Base-by-base conservation (phyloP, 2,797 vertebrate genomes). In the Tangara arthus region DNA sequence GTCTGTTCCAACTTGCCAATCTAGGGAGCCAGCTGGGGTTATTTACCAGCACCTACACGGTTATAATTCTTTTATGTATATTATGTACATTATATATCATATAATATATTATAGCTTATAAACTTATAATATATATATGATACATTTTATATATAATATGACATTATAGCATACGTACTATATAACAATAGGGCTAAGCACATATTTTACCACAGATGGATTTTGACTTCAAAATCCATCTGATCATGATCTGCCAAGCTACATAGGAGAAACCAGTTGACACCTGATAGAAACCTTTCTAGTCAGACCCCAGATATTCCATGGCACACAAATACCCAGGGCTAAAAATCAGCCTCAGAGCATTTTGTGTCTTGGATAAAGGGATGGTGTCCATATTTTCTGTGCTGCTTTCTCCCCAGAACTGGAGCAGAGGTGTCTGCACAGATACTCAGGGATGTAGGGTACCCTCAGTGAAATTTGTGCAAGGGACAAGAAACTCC, bases 191-290 rank as follows among this genome's bases (percentile, higher is more conserved):
- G 3, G 7, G 53, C 53, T 83, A 68, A 57, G 65, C n/a, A 11
- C 19, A 8, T 73, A 72, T 44, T 44, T 91, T 52, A 49, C 37
- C 78, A 64, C 49, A 75, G 82, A 94, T 93, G 84, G 72, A 91
- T 93, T 96, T 92, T 92, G 34, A 63, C 15, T 28, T 80, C 59
- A 92, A 94, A 95, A 91, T 59, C 70, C 64, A 91, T 96, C 80
- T 1, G 1, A 26, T 49, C 10, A 9, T 70, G 66, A 52, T 72
- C 59, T 90, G 60, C 60, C 83, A 94, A 82, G 83, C 92, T 89
- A 46, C 0, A 0, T 4, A 79, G 41, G 32, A 94, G 77, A 87
- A 90, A 86, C 90, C 89, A 95, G 88, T 60, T 90, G 92, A 75
- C 9, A 87, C 39, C 24, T 52, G 41, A 42, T 35, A 37, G 70